Percentiles rank a stretch among this genome's conserved stretches.
Conservation (phyloP, 2,113 vertebrate genomes). For the Labeo rohita region DNA sequence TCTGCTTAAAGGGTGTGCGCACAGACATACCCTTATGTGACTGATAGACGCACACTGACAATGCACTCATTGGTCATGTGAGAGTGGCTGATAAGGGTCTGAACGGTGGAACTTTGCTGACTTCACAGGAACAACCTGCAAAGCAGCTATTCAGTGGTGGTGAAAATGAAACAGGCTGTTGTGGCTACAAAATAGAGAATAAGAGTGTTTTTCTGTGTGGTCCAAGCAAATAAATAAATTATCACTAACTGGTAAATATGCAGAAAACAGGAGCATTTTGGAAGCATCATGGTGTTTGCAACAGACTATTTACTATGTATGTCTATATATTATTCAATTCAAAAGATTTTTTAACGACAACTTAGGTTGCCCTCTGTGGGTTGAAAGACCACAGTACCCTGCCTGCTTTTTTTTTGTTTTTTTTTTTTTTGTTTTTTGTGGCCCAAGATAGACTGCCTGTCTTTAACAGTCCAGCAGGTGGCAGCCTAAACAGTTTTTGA, state of each 20-base stretch:
- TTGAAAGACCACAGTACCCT: not conserved
- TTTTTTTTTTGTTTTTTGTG: not conserved
- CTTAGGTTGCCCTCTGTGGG: constrained; percentile 1
- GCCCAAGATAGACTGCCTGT: not conserved
- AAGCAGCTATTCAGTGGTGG: not conserved
- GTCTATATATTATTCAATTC: not conserved
- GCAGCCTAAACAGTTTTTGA: not conserved
- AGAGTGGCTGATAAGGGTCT: constrained; percentile 37
- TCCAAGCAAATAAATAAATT: not conserved
- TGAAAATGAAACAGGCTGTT: not conserved
- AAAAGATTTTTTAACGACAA: not conserved
- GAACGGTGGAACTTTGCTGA: not conserved
- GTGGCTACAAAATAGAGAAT: not conserved
- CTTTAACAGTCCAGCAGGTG: not conserved
- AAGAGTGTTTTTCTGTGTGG: not conserved
- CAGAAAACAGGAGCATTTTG: not conserved
- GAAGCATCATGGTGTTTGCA: no score
- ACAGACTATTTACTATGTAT: no score
- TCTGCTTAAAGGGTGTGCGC: constrained; percentile 38
- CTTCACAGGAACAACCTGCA: constrained; percentile 13
- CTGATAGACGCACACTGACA: constrained; percentile 21
- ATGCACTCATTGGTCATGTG: constrained; percentile 15
- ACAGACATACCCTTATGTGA: not conserved
- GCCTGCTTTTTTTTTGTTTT: no score
- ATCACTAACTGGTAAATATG: not conserved